phyloP scores from a whole-genome alignment of 2,113 vertebrate species.

The Engystomops pustulosus region DNA sequence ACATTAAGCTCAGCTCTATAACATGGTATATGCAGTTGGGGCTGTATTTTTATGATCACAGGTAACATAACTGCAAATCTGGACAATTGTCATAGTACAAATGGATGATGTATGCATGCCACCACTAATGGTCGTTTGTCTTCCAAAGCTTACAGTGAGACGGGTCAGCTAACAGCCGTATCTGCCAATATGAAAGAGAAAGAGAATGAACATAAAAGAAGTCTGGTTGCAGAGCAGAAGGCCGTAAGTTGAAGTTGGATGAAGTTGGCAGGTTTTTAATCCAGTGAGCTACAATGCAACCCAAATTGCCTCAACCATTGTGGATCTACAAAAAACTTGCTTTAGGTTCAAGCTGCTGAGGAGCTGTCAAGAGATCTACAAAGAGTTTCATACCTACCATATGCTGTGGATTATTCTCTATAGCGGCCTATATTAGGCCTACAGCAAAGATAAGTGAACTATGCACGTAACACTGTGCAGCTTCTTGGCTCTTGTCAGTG shows the following conservation, averaged over 20 bases:
- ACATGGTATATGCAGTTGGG: too few relatives aligned
- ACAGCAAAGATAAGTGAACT: slow-evolving; percentile 64
- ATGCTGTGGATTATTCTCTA: slow-evolving; percentile 43
- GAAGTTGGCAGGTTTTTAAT: background rate
- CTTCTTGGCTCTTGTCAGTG: slow-evolving; percentile 21
- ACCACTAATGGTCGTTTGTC: background rate
- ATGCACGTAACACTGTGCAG: slow-evolving; percentile 64
- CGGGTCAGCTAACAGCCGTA: slow-evolving; percentile 75
- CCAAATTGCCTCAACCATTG: background rate
- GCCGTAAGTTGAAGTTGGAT: slow-evolving; percentile 70
- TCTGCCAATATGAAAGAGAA: slow-evolving; percentile 75
- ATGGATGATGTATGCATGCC: too few relatives aligned
- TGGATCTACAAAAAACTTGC: background rate
- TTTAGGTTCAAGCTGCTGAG: slow-evolving; percentile 55
- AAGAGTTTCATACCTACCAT: slow-evolving; percentile 25
- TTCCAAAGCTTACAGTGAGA: slow-evolving; percentile 80
- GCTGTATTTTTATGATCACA: too few relatives aligned
- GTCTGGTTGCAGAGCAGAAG: slow-evolving; percentile 74
- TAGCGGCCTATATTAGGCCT: slow-evolving; percentile 71
- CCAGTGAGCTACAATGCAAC: background rate
- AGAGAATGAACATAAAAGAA: slow-evolving; percentile 68
- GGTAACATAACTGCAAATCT: too few relatives aligned
- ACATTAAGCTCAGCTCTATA: too few relatives aligned
- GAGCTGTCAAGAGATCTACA: slow-evolving; percentile 25
- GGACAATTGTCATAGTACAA: too few relatives aligned